A percentile compares a stretch with the other conserved stretches of the same genome.
These are phyloP conservation scores for Silvanus unidentatus DNA, from an alignment of 2,888 invertebrate species.

Conservation along the genomic window DNA sequence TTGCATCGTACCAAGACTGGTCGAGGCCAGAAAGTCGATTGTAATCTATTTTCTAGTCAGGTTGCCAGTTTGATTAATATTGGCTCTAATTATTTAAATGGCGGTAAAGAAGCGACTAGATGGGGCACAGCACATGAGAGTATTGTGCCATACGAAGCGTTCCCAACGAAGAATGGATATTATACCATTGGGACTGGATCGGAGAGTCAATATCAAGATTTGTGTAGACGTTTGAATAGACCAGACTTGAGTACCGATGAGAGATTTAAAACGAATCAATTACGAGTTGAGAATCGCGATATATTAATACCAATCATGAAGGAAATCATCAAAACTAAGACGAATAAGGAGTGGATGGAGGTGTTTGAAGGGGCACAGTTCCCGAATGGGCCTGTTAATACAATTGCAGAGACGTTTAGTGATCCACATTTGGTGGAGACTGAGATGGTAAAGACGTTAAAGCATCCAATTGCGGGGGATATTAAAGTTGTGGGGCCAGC, in stretches of 20 bases:
- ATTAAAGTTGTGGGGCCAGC: constrained; percentile 82
- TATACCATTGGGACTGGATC: constrained; percentile 86
- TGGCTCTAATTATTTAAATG: constrained; percentile 85
- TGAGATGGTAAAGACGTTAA: constrained; percentile 64
- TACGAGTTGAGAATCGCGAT: constrained; percentile 70
- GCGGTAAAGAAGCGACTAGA: constrained; percentile 65
- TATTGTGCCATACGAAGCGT: constrained; percentile 91
- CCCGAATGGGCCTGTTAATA: constrained; percentile 88
- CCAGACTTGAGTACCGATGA: constrained; percentile 56
- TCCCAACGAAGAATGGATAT: constrained; percentile 74
- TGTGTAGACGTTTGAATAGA: constrained; percentile 61
- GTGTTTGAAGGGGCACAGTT: constrained; percentile 69
- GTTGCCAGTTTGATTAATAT: constrained; percentile 83
- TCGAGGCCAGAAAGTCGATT: constrained; percentile 87
- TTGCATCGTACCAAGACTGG: constrained; percentile 71
- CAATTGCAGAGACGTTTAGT: constrained; percentile 75
- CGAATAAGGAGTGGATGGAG: constrained; percentile 67
- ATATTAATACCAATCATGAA: constrained; percentile 60
- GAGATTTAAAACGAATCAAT: constrained; percentile 65
- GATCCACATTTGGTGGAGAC: constrained; percentile 79
- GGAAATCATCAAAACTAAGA: constrained; percentile 54
- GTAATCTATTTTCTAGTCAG: constrained; percentile 89
- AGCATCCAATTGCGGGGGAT: constrained; percentile 63
- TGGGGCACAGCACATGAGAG: constrained; percentile 94
- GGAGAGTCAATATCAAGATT: constrained; percentile 68